Evolutionary conservation across 2,888 invertebrate genomes (phyloP).

Genomic region (Aphodius sticticus): DNA sequence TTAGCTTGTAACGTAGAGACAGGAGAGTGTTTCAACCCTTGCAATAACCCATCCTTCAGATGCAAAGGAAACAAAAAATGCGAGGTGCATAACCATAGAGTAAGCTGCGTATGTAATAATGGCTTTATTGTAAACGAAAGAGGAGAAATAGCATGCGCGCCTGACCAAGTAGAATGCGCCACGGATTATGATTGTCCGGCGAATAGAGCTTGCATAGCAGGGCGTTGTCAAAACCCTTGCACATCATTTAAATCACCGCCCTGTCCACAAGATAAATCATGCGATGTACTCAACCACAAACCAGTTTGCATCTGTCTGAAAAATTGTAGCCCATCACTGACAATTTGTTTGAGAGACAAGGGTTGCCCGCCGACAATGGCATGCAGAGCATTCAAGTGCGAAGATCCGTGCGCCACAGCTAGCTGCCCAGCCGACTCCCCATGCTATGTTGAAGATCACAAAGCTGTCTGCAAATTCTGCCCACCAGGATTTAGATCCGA

Average conservation of each 20-base stretch:
- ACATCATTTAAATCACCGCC: conserved; percentile 68
- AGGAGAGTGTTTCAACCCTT: conserved; percentile 83
- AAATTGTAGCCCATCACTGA: conserved; percentile 85
- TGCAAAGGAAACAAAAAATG: conserved; percentile 88
- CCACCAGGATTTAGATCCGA: conserved; percentile 92
- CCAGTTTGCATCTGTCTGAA: conserved; percentile 87
- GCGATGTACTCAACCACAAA: conserved; percentile 87
- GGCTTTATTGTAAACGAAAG: conserved; percentile 88
- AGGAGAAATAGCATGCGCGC: conserved; percentile 87
- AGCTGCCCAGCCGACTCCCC: conserved; percentile 86
- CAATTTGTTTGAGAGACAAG: conserved; percentile 88
- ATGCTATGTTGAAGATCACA: conserved; percentile 94
- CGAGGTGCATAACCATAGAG: conserved; percentile 84
- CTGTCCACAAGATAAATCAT: conserved; percentile 84
- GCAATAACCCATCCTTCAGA: conserved; percentile 70
- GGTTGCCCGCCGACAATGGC: conserved; percentile 87
- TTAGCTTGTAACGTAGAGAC: conserved; percentile 75
- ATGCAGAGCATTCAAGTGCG: conserved; percentile 88
- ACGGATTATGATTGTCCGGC: conserved; percentile 85
- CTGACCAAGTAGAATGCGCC: conserved; percentile 79
- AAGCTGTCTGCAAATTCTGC: conserved; percentile 95
- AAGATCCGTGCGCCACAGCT: conserved; percentile 87
- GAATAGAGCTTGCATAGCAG: conserved; percentile 83
- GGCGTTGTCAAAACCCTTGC: conserved; percentile 89
- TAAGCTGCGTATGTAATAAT: conserved; percentile 88